Base-by-base conservation (phyloP, 2,113 vertebrate genomes). In the Hipposideros armiger region DNA sequence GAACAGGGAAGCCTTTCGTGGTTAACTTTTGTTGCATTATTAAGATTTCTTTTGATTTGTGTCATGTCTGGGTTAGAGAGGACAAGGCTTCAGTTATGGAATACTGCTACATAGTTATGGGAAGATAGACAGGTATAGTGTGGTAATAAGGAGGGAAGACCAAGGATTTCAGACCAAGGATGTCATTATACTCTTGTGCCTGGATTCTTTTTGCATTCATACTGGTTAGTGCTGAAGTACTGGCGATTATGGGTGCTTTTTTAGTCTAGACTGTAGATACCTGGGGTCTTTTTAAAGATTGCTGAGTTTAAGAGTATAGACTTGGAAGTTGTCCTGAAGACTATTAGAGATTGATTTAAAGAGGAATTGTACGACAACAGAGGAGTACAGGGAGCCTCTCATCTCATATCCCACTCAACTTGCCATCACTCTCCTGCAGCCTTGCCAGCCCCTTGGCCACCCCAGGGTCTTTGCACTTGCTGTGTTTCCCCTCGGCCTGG, bases 321-420 rank as follows among this genome's bases (percentile, higher is more conserved):
- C 20, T 62, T 94, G 5, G 69, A 83, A 20, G 67, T 56, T 77
- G 26, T 87, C 45, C 69, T 77, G n/a, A 88, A 81, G 81, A 52
- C 17, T 40, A 36, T 36, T 36, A 81, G 54, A 73, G 52, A 62
- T 36, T 36, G 30, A 50, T 87, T 77, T 85, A 85, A 78, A 56
- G 70, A 87, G 64, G 58, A 91, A 47, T 67, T 45, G 1, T 66
- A 66, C 42, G 17, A 50, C 50, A 36, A 45, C 54, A 94, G 36
- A 73, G 5, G 36, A 73, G 5, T 30, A 17, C 13, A 64, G 47
- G 8, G n/a, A 26, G 36, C 70, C 9, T 62, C 40, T 72, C 4
- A 6, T 9, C 45, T 62, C 17, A 3, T 9, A 16, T 40, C 13
- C 1, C 20, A 40, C 1, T 54, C 2, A 0, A 0, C 3, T 30